Conservation (phyloP, 2,797 vertebrate species). For the Lindbergichthys nudifrons region DNA sequence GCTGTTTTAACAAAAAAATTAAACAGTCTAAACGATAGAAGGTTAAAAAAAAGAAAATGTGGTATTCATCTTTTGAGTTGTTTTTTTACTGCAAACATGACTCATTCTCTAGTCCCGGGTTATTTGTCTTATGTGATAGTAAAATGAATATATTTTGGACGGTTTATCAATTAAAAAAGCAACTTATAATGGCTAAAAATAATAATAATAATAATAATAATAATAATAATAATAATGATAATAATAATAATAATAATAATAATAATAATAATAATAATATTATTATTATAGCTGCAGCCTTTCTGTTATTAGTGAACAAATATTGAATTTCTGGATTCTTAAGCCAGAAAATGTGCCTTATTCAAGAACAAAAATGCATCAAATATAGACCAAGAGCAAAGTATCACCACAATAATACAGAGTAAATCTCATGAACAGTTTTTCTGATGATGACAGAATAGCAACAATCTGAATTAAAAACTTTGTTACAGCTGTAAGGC, state of each 20-base stretch:
- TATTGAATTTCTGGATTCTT: neutral
- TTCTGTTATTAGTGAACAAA: neutral
- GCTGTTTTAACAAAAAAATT: too few species aligned
- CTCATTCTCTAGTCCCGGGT: too few species aligned
- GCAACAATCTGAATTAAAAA: slow-evolving; percentile 39
- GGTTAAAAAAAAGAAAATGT: too few species aligned
- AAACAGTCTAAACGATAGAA: too few species aligned
- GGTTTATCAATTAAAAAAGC: too few species aligned
- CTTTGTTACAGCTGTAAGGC: slow-evolving; percentile 40
- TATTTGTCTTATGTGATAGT: neutral
- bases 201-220: neutral
- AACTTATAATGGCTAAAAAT: too few species aligned
- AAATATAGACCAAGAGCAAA: neutral
- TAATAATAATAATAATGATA: neutral
- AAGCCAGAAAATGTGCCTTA: neutral
- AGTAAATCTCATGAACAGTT: neutral
- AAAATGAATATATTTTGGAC: neutral
- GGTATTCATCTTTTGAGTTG: too few species aligned
- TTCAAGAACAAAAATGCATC: neutral
- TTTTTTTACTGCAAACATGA: too few species aligned
- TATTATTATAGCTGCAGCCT: neutral
- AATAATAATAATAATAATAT: neutral
- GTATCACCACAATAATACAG: neutral
- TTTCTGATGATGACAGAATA: neutral
- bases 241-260: neutral